Evolutionary conservation across 2,888 invertebrate species (phyloP), one percentile per base, ranked within the genome.

Genomic region (Rambutsinella grinnellia): DNA sequence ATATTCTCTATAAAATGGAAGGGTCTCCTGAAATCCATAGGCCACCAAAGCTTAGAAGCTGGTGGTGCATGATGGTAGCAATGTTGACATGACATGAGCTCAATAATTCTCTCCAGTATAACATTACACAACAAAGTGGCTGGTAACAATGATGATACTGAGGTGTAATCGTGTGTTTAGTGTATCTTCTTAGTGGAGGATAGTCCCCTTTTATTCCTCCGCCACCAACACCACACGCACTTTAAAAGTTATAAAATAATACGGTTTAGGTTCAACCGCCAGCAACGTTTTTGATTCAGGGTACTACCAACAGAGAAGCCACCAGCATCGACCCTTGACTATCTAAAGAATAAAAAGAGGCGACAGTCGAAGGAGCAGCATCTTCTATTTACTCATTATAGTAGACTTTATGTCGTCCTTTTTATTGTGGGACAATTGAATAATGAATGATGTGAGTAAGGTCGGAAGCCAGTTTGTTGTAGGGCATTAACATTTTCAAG

Each of bases 301-400:
- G 70, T 56, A 26, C 72, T 57, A 72, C 70, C 23, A n/a, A 71
- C 72, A 23, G 72, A 65, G 72, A 72, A 36, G 53, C 72, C 72
- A 72, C 72, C 72, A 72, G 72, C 72, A 72, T 72, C 72, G 72
- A 72, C 72, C 72, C 72, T 72, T 72, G 65, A 72, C 72, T 72
- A 65, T 62, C 58, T 65, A 65, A 63, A 72, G 63, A 72, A 36
- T 36, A 36, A 36, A 71, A 72, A 72, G n/a, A n/a, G 51, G 65
- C 63, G 65, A 72, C 72, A 65, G 15, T 10, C n/a, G 8, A 26
- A 24, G 13, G 44, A 44, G 65, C 21, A 26, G 17, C 36, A 28
- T 15, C 56, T 62, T 44, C 61, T 70, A 62, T 70, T 63, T 71
- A 71, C 62, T 28, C n/a, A n/a, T n/a, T 56, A 63, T 57, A 57